phyloP scores from a whole-genome alignment of 1,140 invertebrate species.

The Stegodyphus dumicola region DNA sequence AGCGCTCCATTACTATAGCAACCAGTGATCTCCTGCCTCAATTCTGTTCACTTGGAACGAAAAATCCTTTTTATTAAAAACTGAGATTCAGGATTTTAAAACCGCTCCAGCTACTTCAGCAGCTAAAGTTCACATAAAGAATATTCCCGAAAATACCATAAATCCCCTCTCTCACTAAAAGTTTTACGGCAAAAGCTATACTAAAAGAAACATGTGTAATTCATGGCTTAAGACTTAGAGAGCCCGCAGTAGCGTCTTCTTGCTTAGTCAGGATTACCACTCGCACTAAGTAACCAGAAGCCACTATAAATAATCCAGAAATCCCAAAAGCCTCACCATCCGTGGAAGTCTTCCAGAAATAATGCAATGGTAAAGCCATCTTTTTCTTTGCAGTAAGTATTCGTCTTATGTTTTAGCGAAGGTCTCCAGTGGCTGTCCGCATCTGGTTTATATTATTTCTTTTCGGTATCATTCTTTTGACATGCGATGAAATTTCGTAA shows the following conservation, averaged over 20 bases:
- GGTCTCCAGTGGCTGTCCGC: slow-evolving; percentile 14
- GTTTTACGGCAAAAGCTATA: slow-evolving; percentile 11
- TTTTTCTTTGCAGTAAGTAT: not conserved
- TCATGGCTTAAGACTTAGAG: slow-evolving; percentile 7
- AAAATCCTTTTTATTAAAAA: too few species aligned
- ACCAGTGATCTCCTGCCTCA: too few species aligned
- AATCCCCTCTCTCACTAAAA: slow-evolving; percentile 3
- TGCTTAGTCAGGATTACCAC: slow-evolving; percentile 30
- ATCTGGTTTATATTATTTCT: too few species aligned
- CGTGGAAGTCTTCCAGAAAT: slow-evolving; percentile 32
- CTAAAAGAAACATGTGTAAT: slow-evolving; percentile 31
- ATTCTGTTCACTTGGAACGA: too few species aligned
- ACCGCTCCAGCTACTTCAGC: too few species aligned
- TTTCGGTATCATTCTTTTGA: too few species aligned
- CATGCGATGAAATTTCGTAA: too few species aligned
- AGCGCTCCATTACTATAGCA: too few species aligned
- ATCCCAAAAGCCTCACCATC: slow-evolving; percentile 22
- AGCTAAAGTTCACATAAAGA: too few species aligned
- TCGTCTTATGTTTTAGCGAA: slow-evolving; percentile 20
- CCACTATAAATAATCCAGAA: slow-evolving; percentile 48
- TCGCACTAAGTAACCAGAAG: slow-evolving; percentile 27
- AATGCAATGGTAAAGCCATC: not conserved
- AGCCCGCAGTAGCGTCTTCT: not conserved
- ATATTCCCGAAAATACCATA: too few species aligned
- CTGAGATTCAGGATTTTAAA: too few species aligned